A percentile compares a stretch with the other conserved stretches of the same genome.
These are phyloP conservation scores for Falco cherrug DNA, from an alignment of 2,797 vertebrate genomes.

Conservation along the genomic window DNA sequence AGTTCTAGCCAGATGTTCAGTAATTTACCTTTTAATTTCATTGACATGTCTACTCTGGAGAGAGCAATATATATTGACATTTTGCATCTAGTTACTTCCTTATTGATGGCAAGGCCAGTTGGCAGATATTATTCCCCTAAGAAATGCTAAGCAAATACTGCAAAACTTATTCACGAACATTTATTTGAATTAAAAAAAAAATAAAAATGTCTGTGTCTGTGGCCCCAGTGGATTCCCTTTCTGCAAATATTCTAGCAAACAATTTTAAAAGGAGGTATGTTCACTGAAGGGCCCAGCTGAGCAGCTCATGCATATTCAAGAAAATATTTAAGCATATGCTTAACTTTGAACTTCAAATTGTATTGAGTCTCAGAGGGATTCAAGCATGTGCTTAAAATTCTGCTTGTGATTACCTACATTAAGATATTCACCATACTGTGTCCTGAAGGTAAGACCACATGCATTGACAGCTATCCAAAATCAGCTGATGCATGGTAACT, in stretches of 20 bases:
- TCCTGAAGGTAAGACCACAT: not conserved
- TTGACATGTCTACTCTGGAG: conserved; percentile 9
- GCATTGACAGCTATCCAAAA: not conserved
- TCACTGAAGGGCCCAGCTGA: not conserved
- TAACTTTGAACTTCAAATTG: conserved; percentile 48
- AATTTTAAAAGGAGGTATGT: conserved; percentile 43
- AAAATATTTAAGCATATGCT: conserved; percentile 46
- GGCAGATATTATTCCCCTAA: conserved; percentile 13
- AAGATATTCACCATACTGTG: not conserved
- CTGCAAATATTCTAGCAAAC: conserved; percentile 42
- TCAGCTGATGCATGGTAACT: not conserved
- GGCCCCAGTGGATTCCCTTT: conserved; percentile 1
- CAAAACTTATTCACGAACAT: not conserved
- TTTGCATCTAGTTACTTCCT: conserved; percentile 30
- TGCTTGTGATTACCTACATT: not conserved
- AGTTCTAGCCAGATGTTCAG: conserved; percentile 1
- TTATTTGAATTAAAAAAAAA: not conserved
- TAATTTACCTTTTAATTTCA: conserved; percentile 34
- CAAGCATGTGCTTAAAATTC: conserved; percentile 30
- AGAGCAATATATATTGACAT: conserved; percentile 3
- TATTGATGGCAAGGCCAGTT: conserved; percentile 3
- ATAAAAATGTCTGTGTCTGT: not conserved
- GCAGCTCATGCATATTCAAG: conserved; percentile 49
- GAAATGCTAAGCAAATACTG: conserved; percentile 17
- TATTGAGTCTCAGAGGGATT: conserved; percentile 21